Conservation (phyloP, 2,888 invertebrate species). For the Melanostoma scalare region DNA sequence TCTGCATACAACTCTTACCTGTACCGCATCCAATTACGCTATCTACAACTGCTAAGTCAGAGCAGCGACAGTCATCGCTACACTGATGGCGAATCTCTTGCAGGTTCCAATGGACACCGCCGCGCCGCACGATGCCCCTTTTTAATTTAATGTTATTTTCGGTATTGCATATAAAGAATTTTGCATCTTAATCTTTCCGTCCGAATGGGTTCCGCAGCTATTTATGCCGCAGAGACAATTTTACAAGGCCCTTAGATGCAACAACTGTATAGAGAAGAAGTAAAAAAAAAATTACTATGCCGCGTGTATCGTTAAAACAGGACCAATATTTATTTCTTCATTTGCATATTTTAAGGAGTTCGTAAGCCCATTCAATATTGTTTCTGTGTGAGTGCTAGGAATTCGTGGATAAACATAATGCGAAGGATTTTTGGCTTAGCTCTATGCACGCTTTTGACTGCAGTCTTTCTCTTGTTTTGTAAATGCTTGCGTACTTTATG, state of each 20-base stretch:
- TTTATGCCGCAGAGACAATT: slow-evolving; percentile 61
- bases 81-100: slow-evolving; percentile 25
- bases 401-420: slow-evolving; percentile 76
- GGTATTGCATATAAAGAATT: slow-evolving; percentile 82
- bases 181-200: slow-evolving; percentile 81
- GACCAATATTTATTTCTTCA: slow-evolving; percentile 82
- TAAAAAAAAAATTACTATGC: slow-evolving; percentile 3
- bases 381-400: slow-evolving; percentile 74
- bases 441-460: slow-evolving; percentile 62
- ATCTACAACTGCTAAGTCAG: slow-evolving; percentile 68
- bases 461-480: slow-evolving; percentile 34
- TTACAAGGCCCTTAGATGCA: slow-evolving; percentile 60
- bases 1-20: slow-evolving; percentile 58
- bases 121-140: slow-evolving; percentile 76
- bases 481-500: slow-evolving; percentile 60
- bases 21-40: slow-evolving; percentile 67
- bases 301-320: slow-evolving; percentile 73
- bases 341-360: slow-evolving; percentile 82
- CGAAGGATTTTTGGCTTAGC: slow-evolving; percentile 75
- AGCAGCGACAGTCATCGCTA: slow-evolving; percentile 18
- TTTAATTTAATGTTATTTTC: slow-evolving; percentile 82
- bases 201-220: slow-evolving; percentile 59
- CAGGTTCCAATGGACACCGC: slow-evolving; percentile 28
- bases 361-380: slow-evolving; percentile 77
- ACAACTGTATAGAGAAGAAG: slow-evolving; percentile 7